Conservation (phyloP, 2,888 invertebrate species). For the Nephrocerus scutellatus region DNA sequence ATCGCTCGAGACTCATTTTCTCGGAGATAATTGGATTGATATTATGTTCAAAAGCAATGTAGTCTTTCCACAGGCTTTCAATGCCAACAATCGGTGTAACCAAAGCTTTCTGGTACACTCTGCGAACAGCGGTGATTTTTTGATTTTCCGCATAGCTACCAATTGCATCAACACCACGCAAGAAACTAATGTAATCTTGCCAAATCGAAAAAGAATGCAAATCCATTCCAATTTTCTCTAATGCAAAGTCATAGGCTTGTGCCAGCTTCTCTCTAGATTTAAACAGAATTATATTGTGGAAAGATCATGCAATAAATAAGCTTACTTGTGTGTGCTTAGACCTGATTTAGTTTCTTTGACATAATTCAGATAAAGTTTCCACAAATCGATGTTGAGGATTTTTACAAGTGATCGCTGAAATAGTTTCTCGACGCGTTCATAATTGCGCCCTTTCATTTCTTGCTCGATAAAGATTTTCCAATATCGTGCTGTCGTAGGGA, state of each 20-base stretch:
- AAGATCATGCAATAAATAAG: constrained; percentile 24
- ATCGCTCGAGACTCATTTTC: constrained; percentile 94
- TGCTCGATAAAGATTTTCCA: constrained; percentile 99
- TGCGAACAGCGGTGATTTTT: constrained; percentile 94
- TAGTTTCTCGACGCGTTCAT: constrained; percentile 97
- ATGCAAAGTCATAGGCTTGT: constrained; percentile 97
- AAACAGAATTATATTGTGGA: neutral
- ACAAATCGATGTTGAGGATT: constrained; percentile 97
- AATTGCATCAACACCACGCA: constrained; percentile 93
- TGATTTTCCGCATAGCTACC: constrained; percentile 99
- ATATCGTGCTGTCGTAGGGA: constrained; percentile 93
- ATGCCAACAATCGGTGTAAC: constrained; percentile 96
- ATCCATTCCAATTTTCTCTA: constrained; percentile 98
- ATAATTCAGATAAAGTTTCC: constrained; percentile 96
- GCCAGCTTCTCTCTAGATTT: constrained; percentile 91
- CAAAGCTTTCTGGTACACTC: constrained; percentile 93
- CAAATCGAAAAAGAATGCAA: constrained; percentile 94
- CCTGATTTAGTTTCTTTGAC: constrained; percentile 96
- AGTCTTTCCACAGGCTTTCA: constrained; percentile 96
- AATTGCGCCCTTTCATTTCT: constrained; percentile 95
- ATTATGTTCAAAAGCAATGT: constrained; percentile 91
- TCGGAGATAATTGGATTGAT: constrained; percentile 78
- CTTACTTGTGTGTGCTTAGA: constrained; percentile 87
- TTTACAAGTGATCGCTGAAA: constrained; percentile 97
- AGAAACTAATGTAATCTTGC: constrained; percentile 95